Conservation (phyloP, 2,888 invertebrate species). For the Volucella inflata region DNA sequence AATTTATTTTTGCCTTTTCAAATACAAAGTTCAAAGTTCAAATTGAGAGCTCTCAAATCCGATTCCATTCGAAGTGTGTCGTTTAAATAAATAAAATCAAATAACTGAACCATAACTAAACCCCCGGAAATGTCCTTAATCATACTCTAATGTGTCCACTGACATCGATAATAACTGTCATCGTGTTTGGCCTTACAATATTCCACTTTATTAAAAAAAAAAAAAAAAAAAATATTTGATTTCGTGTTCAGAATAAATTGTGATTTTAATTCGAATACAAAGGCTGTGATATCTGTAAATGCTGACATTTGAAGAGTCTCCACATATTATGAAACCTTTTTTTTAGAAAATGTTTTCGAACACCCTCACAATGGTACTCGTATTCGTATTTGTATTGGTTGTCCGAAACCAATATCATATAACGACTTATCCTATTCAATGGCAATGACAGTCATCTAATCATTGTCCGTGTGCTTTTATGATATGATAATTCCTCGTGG, state of each 20-base stretch:
- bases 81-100: no score
- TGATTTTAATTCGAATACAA: background rate
- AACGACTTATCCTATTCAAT: slow-evolving; percentile 16
- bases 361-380: background rate
- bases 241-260: slow-evolving; percentile 21
- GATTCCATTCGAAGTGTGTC: no score
- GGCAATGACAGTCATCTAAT: slow-evolving; percentile 46
- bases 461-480: slow-evolving; percentile 56
- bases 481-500: slow-evolving; percentile 65
- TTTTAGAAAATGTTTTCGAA: background rate
- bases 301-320: background rate
- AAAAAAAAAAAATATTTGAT: slow-evolving; percentile 9
- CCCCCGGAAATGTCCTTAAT: no score
- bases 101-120: no score
- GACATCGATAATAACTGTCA: background rate
- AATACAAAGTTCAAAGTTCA: no score
- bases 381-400: background rate
- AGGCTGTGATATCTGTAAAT: background rate
- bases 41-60: no score
- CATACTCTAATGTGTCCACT: background rate
- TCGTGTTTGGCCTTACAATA: background rate
- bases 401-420: slow-evolving; percentile 37
- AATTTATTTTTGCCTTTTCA: no score
- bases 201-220: slow-evolving; percentile 2
- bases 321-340: background rate